These are phyloP conservation scores for Acheta domesticus DNA, from an alignment of 2,888 invertebrate species.

Conservation along the genomic window DNA sequence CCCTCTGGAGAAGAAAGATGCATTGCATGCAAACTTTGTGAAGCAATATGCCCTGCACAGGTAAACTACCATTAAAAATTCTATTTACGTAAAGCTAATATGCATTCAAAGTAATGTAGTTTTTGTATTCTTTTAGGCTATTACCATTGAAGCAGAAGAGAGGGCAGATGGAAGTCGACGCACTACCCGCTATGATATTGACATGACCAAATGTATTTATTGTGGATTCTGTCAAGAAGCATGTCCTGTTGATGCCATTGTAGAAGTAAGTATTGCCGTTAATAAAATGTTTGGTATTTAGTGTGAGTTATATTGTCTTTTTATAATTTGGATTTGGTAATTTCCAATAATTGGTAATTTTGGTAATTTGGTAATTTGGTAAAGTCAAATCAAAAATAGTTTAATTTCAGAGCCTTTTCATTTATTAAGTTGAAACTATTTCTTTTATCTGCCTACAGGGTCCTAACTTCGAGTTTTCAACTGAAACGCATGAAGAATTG, in stretches of 20 bases:
- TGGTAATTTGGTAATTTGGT: too few species aligned
- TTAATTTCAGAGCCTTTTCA: neutral
- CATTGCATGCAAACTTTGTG: conserved; percentile 98
- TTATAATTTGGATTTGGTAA: neutral
- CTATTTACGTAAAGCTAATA: neutral
- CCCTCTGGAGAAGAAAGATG: conserved; percentile 98
- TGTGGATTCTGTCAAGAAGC: conserved; percentile 99
- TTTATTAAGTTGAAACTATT: too few species aligned
- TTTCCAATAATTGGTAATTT: too few species aligned
- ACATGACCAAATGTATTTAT: conserved; percentile 99
- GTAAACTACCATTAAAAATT: conserved; percentile 47
- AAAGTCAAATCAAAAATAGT: neutral
- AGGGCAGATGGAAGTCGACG: conserved; percentile 93
- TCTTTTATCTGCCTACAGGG: conserved; percentile 55
- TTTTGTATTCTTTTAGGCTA: conserved; percentile 65
- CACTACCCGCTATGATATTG: conserved; percentile 98
- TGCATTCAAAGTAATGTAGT: neutral
- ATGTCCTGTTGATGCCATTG: conserved; percentile 97
- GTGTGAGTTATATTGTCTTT: neutral
- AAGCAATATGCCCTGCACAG: conserved; percentile 97
- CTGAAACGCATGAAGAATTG: conserved; percentile 98
- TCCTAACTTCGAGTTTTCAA: conserved; percentile 99
- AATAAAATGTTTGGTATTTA: neutral
- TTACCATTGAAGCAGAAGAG: conserved; percentile 98
- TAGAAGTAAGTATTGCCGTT: conserved; percentile 60